These are phyloP conservation scores for Boulengerochromis microlepis DNA, from an alignment of 2,113 vertebrate genomes.

Conservation along the genomic window DNA sequence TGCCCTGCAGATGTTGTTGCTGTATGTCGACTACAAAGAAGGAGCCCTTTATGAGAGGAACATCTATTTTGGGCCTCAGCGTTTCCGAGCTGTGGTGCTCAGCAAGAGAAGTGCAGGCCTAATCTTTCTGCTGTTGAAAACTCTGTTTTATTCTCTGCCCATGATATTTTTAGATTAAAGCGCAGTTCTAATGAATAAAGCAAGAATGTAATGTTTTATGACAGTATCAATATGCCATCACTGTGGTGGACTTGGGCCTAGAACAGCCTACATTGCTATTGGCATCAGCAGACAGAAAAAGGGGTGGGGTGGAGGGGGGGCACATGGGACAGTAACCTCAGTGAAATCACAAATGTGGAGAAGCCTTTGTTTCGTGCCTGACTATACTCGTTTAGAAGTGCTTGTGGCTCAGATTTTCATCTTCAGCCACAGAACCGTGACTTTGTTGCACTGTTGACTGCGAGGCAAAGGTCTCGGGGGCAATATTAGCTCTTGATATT, in stretches of 20 bases:
- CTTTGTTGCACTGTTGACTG: constrained; percentile 65
- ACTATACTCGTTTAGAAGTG: constrained; percentile 28
- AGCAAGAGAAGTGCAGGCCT: constrained; percentile 52
- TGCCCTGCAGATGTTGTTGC: constrained; percentile 80
- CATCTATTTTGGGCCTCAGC: constrained; percentile 73
- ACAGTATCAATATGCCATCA: constrained; percentile 66
- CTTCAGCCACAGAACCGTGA: constrained; percentile 37
- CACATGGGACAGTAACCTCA: neutral
- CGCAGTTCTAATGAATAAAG: constrained; percentile 64
- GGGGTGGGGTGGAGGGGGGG: neutral
- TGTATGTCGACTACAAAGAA: constrained; percentile 77
- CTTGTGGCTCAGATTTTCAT: constrained; percentile 9
- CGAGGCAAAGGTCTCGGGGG: constrained; percentile 52
- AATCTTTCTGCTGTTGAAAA: constrained; percentile 62
- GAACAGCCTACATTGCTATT: constrained; percentile 39
- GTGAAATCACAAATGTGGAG: constrained; percentile 9
- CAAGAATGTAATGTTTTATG: constrained; percentile 69
- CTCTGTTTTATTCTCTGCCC: constrained; percentile 68
- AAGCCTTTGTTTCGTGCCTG: constrained; percentile 28
- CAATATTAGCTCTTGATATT: constrained; percentile 72
- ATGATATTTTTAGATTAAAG: constrained; percentile 81
- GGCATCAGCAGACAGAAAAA: constrained; percentile 38
- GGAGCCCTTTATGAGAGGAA: constrained; percentile 74
- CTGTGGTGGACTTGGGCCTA: constrained; percentile 24
- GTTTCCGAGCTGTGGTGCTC: constrained; percentile 67